Base-by-base conservation (phyloP, 1,140 invertebrate genomes). In the Brachionus sp. region DNA sequence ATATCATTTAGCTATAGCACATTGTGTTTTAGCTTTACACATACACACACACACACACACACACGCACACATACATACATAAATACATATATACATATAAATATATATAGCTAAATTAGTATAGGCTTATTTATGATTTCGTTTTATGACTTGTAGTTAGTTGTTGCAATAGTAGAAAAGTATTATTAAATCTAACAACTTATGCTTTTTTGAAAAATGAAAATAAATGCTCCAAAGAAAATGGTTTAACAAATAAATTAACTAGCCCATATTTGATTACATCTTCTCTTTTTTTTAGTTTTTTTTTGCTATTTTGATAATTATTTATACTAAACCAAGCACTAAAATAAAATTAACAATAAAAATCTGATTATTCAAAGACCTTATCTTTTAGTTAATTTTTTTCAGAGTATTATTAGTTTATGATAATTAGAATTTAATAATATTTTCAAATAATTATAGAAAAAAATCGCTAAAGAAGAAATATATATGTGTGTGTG, bases 321-420 rank as follows among this genome's bases (percentile, higher is more conserved):
- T 53, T 53, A 23, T 16, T 53, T 5, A 5, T 57, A 25, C 50
- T n/a, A 57, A 66, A 66, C 25, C 25, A 37, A 35, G 64, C 64
- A 66, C 64, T 66, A 66, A 64, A 64, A 35, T 29, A 70, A 70
- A 35, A 70, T 42, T 16, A 70, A 39, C 66, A 70, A 35, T 70
- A 42, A 70, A 70, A 70, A 70, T 70, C 35, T 70, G 13, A 70
- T 70, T 70, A 70, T 70, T 70, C 66, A 10, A 70, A 70, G 66
- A 70, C 66, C 66, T 70, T 70, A 70, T 70, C 66, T 70, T 37
- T 19, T 37, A 9, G 33, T 37, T 66, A 33, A 33, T 66, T 66
- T 66, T 66, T 13, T 37, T 33, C 64, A 39, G 37, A 16, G n/a
- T 37, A 70, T 37, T 70, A 19, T 16, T 37, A 70, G 66, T 70